Percentiles rank a stretch among this genome's conserved stretches.
Evolutionary conservation across 2,113 vertebrate species (phyloP).

Genomic region (Tachysurus vachellii): DNA sequence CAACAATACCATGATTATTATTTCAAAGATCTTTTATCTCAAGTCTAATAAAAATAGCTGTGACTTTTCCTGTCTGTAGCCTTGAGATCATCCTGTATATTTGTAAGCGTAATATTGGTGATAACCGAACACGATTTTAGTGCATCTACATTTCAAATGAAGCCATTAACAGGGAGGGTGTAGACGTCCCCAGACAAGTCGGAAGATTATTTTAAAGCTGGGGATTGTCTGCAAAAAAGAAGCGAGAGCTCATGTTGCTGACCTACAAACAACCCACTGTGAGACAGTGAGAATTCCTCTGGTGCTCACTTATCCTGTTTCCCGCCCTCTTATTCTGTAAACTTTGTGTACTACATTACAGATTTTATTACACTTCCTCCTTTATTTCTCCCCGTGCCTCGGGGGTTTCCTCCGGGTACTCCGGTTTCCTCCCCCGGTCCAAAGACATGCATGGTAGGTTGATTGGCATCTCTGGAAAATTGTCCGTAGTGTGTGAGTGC

Average conservation of each 20-base stretch:
- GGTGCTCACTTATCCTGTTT: neutral
- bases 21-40: neutral
- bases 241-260: neutral
- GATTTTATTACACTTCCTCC: neutral
- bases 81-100: neutral
- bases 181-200: neutral
- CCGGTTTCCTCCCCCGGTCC: no score
- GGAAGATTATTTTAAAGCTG: neutral
- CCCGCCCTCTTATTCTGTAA: neutral
- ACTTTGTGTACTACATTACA: neutral
- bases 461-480: no score
- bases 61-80: neutral
- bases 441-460: no score
- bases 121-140: neutral
- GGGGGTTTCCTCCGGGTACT: no score
- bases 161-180: neutral
- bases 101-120: neutral
- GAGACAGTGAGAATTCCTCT: slow-evolving; percentile 9
- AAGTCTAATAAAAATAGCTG: neutral
- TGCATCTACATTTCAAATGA: neutral
- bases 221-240: neutral
- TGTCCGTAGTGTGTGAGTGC: no score
- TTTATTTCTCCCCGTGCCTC: no score
- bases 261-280: slow-evolving; percentile 7
- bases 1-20: neutral